phyloP scores from a whole-genome alignment of 2,797 vertebrate genomes.

The Delichon dasypus region DNA sequence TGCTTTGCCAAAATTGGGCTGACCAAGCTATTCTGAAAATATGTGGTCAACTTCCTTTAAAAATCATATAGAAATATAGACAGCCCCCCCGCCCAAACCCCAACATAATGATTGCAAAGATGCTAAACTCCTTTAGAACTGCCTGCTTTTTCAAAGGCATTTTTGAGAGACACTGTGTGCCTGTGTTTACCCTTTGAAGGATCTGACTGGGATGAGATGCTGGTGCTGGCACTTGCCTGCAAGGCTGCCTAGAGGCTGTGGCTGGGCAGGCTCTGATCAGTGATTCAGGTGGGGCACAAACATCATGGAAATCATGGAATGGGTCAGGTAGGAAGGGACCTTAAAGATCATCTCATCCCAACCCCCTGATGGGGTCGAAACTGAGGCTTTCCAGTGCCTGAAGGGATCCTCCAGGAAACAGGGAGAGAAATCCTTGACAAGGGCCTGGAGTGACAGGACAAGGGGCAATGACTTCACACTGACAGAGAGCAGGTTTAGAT shows the following conservation, averaged over 20 bases:
- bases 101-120: not conserved
- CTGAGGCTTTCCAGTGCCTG: not conserved
- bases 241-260: not conserved
- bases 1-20: not conserved
- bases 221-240: not conserved
- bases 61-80: not conserved
- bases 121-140: not conserved
- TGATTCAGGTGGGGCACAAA: fast-evolving
- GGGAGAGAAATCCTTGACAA: not conserved
- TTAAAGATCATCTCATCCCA: not conserved
- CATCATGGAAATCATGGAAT: not conserved
- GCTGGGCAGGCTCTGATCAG: fast-evolving
- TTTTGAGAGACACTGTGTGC: not conserved
- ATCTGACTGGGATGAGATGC: not conserved
- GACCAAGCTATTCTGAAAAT: not conserved
- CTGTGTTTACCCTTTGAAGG: not conserved
- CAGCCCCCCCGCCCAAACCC: no score
- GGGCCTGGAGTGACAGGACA: not conserved
- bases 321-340: not conserved
- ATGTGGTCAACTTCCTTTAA: not conserved
- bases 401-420: not conserved
- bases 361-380: not conserved
- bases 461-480: not conserved
- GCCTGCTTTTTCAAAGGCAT: not conserved
- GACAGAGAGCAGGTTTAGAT: fast-evolving